Conservation (phyloP, 2,113 vertebrate genomes). For the Galemys pyrenaicus region DNA sequence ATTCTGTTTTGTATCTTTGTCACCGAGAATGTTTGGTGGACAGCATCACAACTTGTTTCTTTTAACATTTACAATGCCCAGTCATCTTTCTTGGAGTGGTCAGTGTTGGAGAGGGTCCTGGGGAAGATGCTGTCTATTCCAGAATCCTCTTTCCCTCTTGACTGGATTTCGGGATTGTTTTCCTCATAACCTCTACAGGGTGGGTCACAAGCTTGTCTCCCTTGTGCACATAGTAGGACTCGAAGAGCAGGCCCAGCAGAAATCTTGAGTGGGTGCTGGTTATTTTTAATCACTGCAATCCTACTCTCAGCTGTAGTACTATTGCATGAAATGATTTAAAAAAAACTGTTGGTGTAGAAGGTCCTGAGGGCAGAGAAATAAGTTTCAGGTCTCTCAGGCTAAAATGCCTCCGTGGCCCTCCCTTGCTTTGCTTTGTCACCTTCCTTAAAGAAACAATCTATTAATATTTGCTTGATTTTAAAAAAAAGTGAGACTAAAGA, state of each 20-base stretch:
- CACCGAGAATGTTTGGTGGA: slow-evolving; percentile 50
- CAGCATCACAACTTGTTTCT: not conserved
- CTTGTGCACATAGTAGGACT: not conserved
- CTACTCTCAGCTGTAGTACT: not conserved
- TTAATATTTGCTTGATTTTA: not conserved
- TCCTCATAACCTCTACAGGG: not conserved
- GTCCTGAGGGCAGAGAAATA: not conserved
- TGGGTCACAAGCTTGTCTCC: not conserved
- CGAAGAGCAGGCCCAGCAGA: not conserved
- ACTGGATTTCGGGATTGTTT: not conserved
- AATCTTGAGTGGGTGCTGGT: not conserved
- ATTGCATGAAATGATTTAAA: not conserved
- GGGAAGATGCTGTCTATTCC: not conserved
- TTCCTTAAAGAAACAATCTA: no score
- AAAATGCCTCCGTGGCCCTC: not conserved
- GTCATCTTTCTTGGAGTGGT: not conserved
- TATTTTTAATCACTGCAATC: not conserved
- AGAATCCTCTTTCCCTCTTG: not conserved
- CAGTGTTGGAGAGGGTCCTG: not conserved
- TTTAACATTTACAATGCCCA: not conserved
- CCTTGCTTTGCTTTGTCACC: not conserved
- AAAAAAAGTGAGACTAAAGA: not conserved
- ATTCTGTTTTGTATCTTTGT: slow-evolving; percentile 30
- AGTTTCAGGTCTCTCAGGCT: not conserved
- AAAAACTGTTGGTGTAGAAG: not conserved